These are phyloP conservation scores for Globia sparganii DNA, from an alignment of 2,888 invertebrate species.

Conservation along the genomic window DNA sequence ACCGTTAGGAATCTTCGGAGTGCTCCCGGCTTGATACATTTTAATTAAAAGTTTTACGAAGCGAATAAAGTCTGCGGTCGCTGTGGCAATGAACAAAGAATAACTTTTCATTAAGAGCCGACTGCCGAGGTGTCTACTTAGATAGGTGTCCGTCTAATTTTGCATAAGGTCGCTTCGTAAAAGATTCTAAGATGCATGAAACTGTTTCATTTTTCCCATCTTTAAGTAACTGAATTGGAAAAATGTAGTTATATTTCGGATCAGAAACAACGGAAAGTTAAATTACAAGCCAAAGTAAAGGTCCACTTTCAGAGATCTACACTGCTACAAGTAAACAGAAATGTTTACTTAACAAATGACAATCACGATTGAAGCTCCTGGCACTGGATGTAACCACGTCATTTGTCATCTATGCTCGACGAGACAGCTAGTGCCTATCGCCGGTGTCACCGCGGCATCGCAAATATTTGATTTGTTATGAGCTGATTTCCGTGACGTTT, in stretches of 20 bases:
- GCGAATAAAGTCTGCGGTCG: conserved; percentile 79
- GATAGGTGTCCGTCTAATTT: conserved; percentile 67
- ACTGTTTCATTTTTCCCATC: background rate
- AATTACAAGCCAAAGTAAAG: background rate
- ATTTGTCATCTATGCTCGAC: conserved; percentile 31
- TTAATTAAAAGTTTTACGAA: conserved; percentile 87
- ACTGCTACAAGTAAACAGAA: conserved; percentile 2
- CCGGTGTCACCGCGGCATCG: conserved; percentile 50
- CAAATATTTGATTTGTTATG: conserved; percentile 52
- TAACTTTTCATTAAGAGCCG: conserved; percentile 74
- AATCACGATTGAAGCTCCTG: conserved; percentile 29
- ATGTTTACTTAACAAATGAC: conserved; percentile 1
- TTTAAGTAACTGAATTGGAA: background rate
- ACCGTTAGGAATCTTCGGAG: conserved; percentile 80
- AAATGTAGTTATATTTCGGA: background rate
- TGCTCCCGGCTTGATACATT: conserved; percentile 83
- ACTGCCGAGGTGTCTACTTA: conserved; percentile 65
- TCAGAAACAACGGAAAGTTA: background rate
- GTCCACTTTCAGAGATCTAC: background rate
- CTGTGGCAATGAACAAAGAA: conserved; percentile 76
- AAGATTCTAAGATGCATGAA: conserved; percentile 28
- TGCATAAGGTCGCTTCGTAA: conserved; percentile 49
- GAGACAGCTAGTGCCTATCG: conserved; percentile 56
- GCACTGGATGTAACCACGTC: conserved; percentile 25
- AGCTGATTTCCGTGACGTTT: conserved; percentile 35